phyloP scores from a whole-genome alignment of 2,113 vertebrate genomes.

The Lampris megalopsis region DNA sequence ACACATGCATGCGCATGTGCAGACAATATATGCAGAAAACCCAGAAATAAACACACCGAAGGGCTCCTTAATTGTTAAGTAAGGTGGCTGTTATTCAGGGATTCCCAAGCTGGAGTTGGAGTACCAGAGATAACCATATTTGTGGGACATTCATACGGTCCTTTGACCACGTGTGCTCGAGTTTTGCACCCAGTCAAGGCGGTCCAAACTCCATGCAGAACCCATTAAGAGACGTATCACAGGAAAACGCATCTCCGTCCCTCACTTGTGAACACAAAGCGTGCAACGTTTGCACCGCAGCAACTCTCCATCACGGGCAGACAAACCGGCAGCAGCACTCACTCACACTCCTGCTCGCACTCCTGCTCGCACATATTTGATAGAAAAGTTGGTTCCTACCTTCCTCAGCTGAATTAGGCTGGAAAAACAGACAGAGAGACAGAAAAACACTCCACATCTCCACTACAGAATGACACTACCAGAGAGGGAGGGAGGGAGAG shows the following conservation, averaged over 20 bases:
- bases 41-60: slow-evolving; percentile 2
- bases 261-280: slow-evolving; percentile 44
- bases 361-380: background rate
- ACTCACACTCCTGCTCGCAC: background rate
- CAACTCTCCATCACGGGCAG: slow-evolving; percentile 35
- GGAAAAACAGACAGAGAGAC: slow-evolving; percentile 80
- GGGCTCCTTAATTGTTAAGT: background rate
- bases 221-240: slow-evolving; percentile 18
- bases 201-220: slow-evolving; percentile 15
- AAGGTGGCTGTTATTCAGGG: slow-evolving; percentile 33
- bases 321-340: background rate
- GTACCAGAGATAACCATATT: background rate
- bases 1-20: slow-evolving; percentile 5
- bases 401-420: slow-evolving; percentile 84
- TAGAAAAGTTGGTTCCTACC: slow-evolving; percentile 79
- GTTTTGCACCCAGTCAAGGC: slow-evolving; percentile 46
- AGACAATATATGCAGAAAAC: background rate
- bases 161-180: slow-evolving; percentile 10
- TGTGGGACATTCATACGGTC: background rate
- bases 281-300: slow-evolving; percentile 15
- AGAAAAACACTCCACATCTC: slow-evolving; percentile 85
- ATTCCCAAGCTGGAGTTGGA: slow-evolving; percentile 30
- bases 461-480: slow-evolving; percentile 81
- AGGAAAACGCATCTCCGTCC: slow-evolving; percentile 35
- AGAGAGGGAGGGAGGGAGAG: slow-evolving; percentile 72